These are phyloP conservation scores for Tragelaphus scriptus DNA, from an alignment of 2,113 vertebrate genomes.

Conservation along the genomic window DNA sequence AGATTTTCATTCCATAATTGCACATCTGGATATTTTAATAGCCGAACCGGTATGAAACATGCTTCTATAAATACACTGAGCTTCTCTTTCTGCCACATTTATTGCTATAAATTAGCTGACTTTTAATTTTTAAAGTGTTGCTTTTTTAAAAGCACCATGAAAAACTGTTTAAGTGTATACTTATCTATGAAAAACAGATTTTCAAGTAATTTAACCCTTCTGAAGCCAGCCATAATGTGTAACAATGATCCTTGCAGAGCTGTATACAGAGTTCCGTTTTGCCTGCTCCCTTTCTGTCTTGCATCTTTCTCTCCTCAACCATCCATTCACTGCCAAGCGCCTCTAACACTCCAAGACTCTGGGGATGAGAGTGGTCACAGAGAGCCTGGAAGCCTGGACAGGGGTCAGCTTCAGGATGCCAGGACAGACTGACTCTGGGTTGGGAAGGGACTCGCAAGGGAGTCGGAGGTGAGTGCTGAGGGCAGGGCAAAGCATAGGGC, in stretches of 20 bases:
- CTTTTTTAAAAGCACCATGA: background rate
- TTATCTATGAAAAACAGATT: background rate
- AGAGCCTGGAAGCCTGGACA: no score
- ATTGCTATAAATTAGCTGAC: background rate
- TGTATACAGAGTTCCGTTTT: background rate
- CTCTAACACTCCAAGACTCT: background rate
- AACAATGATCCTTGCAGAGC: background rate
- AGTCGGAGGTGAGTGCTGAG: background rate
- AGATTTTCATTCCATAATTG: background rate
- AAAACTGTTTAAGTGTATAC: background rate
- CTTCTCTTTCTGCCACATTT: background rate
- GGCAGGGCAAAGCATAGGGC: rapidly evolving
- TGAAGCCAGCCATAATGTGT: background rate
- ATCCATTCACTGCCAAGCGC: background rate
- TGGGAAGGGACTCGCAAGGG: background rate
- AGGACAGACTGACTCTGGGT: background rate
- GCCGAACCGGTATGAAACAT: background rate
- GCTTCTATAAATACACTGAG: background rate
- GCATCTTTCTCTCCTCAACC: background rate
- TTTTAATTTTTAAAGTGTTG: background rate
- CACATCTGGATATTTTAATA: background rate
- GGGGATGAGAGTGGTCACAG: background rate
- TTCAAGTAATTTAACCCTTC: background rate
- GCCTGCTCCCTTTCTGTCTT: background rate
- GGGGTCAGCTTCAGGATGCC: background rate